Evolutionary conservation across 2,888 invertebrate species (phyloP), one percentile per base, ranked within the genome.

Genomic region (Agonopterix heracliana): DNA sequence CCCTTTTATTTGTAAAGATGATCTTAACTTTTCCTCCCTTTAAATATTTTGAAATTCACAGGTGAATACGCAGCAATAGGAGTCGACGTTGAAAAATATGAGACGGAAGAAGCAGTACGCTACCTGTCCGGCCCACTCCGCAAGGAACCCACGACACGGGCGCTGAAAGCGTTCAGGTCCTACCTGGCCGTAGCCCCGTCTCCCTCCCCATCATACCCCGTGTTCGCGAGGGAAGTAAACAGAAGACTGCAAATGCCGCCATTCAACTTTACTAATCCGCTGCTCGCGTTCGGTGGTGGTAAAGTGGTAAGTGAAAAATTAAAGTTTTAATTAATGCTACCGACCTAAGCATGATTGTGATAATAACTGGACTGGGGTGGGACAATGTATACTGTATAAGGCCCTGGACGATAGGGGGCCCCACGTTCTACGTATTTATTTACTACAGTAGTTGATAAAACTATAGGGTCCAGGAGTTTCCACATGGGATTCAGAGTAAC

Each of bases 41-140:
- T 26, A 26, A 5, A 26, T 26, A 26, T 26, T 26, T 26, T 26
- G 26, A 26, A 26, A 38, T 51, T 10, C 64, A 35, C 78, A 94
- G 96, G 97, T n/a, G 96, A 97, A 72, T 98, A 98, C 74, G 97
- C 96, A 73, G 97, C 96, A 1, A 93, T 98, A 14, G 98, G 98
- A 4, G 95, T 98, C 5, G 95, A 96, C 68, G 93, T 96, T 10
- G 96, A 96, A 60, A 95, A 96, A 65, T 98, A 97, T 79, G 95
- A 96, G 66, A 83, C 91, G 2, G 89, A 91, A 14, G 91, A 93
- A 51, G 96, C 97, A 0, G 91, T 92, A 45, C 93, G 93, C 59
- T 97, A 97, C 79, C 88, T 97, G 17, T 90, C 93, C 46, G 96
- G 95, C 9, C 90, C 95, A 2, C 83, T 96, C 36, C 88, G 91